Base-by-base conservation (phyloP, 2,888 invertebrate genomes). In the Helobdella robusta region DNA sequence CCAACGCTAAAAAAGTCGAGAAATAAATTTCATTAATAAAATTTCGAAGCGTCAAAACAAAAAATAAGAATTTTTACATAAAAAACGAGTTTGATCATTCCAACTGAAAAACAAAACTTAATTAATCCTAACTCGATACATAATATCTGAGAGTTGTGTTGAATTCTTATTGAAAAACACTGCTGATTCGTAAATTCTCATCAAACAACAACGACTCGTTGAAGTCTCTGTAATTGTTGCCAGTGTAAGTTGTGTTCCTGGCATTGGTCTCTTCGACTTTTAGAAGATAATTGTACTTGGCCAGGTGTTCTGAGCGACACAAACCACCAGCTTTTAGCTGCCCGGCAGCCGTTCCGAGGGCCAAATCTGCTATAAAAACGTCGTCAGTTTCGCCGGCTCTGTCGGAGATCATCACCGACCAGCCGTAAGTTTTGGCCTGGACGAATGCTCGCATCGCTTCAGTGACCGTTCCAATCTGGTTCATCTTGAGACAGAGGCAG, bases 351-450 rank as follows among this genome's bases (percentile, higher is more conserved):
- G 98, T 84, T 69, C 98, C 98, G 50, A 98, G 97, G 18, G 97
- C 97, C 75, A 99, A 83, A 81, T 98, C 98, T 71, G 95, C 97
- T 78, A 98, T 98, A 82, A 95, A 97, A 0, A 93, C 90, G 80
- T 98, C 98, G 81, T 98, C 98, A 66, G 98, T 99, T 82, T 98
- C 98, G 70, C 98, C 98, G 70, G 93, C 94, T 83, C 84, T 77
- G 83, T 98, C 97, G 34, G 97, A 97, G 35, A 98, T 97, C 97
- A 98, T 97, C 71, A 95, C 95, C 71, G 95, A 95, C 97, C 97
- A 98, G 44, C 81, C 81, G 66, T 77, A 79, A 6, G 73, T 72
- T 73, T 82, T 82, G 2, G 83, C 80, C 75, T 83, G 75, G 67
- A 78, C 77, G 72, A 81, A 81, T 1, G 97, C 95, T 74, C 89